Evolutionary conservation across 1,140 invertebrate genomes (phyloP).

Genomic region (Rhyzopertha dominica): DNA sequence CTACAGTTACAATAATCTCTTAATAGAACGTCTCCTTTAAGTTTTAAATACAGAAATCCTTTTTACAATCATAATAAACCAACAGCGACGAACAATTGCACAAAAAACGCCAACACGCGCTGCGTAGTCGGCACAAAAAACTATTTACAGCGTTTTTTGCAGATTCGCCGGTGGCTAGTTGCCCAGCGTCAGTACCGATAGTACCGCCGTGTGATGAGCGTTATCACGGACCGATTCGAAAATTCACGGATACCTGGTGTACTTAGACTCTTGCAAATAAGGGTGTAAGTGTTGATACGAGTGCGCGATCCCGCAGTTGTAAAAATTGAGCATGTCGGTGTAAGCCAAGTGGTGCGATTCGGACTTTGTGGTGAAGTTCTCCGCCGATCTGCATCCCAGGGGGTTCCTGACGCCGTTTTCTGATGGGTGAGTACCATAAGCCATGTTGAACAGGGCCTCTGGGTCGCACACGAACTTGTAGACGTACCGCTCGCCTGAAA

Average conservation of each 20-base stretch:
- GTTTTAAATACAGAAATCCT: too few species aligned
- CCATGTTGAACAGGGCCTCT: slow-evolving; percentile 87
- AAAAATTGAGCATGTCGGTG: slow-evolving; percentile 45
- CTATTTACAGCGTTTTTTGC: too few species aligned
- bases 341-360: slow-evolving; percentile 43
- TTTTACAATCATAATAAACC: not conserved
- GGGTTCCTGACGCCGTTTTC: slow-evolving; percentile 18
- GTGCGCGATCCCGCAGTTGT: slow-evolving; percentile 43
- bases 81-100: not conserved
- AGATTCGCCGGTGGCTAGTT: too few species aligned
- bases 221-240: not conserved
- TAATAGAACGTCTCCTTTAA: too few species aligned
- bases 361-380: slow-evolving; percentile 33
- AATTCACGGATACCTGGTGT: slow-evolving; percentile 21
- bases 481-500: slow-evolving; percentile 84
- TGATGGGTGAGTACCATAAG: slow-evolving; percentile 48
- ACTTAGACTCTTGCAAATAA: slow-evolving; percentile 37
- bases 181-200: too few species aligned
- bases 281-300: slow-evolving; percentile 44
- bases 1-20: too few species aligned
- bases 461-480: slow-evolving; percentile 96
- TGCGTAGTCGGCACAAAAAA: not conserved
- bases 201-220: too few species aligned
- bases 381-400: slow-evolving; percentile 20
- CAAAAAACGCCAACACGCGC: not conserved